phyloP scores from a whole-genome alignment of 2,113 vertebrate species.

The Nycticryphes semicollaris region DNA sequence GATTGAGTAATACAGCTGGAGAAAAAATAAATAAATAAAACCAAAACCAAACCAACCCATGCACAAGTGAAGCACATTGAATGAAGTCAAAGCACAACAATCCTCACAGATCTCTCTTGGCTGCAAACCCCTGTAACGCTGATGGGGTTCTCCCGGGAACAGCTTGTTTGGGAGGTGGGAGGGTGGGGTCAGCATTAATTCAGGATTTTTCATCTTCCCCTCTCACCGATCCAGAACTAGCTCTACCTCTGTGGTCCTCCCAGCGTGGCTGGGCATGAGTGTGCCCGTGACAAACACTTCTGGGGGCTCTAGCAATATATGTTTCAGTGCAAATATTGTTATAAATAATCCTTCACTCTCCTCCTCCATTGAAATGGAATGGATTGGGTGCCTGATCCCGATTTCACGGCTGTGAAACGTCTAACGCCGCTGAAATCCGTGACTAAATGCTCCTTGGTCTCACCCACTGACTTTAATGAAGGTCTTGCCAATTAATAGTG shows the following conservation, averaged over 20 bases:
- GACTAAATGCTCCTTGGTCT: background rate
- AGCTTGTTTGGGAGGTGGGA: background rate
- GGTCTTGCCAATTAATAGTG: background rate
- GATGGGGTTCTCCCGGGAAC: background rate
- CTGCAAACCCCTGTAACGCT: background rate
- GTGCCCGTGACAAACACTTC: fast-evolving
- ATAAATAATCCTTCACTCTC: background rate
- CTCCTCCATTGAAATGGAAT: background rate
- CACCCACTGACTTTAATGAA: background rate
- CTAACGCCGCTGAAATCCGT: background rate
- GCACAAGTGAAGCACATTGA: background rate
- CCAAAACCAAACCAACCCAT: no score
- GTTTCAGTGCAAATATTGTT: background rate
- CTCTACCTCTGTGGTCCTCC: background rate
- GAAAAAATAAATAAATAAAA: background rate
- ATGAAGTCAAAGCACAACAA: background rate
- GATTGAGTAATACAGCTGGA: background rate
- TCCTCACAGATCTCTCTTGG: background rate
- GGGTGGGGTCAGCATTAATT: background rate
- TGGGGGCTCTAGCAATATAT: background rate
- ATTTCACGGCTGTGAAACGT: background rate
- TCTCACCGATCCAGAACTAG: background rate
- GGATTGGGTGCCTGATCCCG: background rate
- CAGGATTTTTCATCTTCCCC: background rate
- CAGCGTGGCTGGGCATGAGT: background rate